A percentile compares a stretch with the other conserved stretches of the same genome.
phyloP scores from a whole-genome alignment of 2,797 vertebrate species.

The Sandelia bainsii region DNA sequence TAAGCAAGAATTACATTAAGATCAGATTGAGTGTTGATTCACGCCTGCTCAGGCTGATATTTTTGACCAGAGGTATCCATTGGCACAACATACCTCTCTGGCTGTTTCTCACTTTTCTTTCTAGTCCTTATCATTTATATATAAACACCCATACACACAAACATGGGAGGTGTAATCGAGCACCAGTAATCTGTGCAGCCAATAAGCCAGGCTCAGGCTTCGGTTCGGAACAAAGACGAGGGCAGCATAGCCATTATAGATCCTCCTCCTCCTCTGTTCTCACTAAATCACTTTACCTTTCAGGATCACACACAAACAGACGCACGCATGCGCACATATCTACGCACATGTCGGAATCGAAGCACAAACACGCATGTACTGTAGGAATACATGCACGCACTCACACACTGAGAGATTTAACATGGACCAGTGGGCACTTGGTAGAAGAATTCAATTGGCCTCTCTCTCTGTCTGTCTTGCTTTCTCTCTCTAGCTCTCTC shows the following conservation, averaged over 20 bases:
- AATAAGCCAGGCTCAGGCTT: slow-evolving; percentile 74
- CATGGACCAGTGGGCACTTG: slow-evolving; percentile 75
- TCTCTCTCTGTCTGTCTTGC: slow-evolving; percentile 37
- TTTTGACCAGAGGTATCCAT: background rate
- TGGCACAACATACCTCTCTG: background rate
- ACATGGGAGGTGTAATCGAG: slow-evolving; percentile 58
- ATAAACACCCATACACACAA: slow-evolving; percentile 16
- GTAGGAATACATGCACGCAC: slow-evolving; percentile 56
- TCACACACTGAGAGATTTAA: slow-evolving; percentile 61
- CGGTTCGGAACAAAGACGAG: slow-evolving; percentile 78
- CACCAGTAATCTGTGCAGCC: slow-evolving; percentile 79
- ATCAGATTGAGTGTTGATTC: background rate
- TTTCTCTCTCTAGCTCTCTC: slow-evolving; percentile 43
- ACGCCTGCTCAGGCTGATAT: background rate
- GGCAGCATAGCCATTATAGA: slow-evolving; percentile 79
- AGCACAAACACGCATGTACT: slow-evolving; percentile 23
- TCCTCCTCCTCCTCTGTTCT: slow-evolving; percentile 75
- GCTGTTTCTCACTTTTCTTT: background rate
- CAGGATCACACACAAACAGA: slow-evolving; percentile 43
- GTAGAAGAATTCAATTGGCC: slow-evolving; percentile 78
- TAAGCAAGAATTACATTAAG: background rate
- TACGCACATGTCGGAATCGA: background rate
- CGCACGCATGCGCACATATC: slow-evolving; percentile 18
- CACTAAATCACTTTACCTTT: slow-evolving; percentile 73
- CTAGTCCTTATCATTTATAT: slow-evolving; percentile 23